These are phyloP conservation scores for Holacanthella duospinosa DNA, from an alignment of 2,888 invertebrate species.

Conservation along the genomic window DNA sequence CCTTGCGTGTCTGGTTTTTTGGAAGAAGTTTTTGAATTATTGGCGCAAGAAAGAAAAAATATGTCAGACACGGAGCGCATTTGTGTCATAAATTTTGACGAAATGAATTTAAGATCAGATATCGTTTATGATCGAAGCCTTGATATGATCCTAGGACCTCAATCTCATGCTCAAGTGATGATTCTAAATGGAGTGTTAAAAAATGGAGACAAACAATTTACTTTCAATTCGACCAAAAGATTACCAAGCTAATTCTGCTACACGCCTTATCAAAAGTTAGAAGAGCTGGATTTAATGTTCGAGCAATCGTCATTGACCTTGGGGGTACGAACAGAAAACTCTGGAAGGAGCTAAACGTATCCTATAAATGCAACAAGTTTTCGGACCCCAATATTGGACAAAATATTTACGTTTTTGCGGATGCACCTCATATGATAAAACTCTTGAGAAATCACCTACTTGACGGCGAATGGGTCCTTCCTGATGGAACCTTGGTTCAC, in stretches of 20 bases:
- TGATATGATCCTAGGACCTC: not conserved
- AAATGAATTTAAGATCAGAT: not conserved
- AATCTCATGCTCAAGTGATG: not conserved
- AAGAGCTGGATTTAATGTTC: not conserved
- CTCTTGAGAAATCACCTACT: slow-evolving; percentile 1
- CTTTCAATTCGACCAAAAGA: not conserved
- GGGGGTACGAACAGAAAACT: not conserved
- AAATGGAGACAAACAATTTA: not conserved
- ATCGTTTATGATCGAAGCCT: not conserved
- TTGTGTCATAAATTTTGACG: not conserved
- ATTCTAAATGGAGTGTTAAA: not conserved
- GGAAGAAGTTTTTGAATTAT: not conserved
- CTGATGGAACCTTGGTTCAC: not conserved
- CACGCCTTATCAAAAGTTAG: not conserved
- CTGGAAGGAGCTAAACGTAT: not conserved
- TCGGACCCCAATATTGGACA: too few species aligned
- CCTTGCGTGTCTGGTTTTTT: not conserved
- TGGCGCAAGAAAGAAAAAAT: not conserved
- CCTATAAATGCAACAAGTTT: too few species aligned
- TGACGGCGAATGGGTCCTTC: not conserved
- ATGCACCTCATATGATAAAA: not conserved
- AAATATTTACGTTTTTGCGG: not conserved
- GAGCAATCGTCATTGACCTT: not conserved
- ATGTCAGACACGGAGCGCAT: not conserved
- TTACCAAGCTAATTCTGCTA: not conserved